phyloP scores from a whole-genome alignment of 2,888 invertebrate species.

The Callyntrura sp. region DNA sequence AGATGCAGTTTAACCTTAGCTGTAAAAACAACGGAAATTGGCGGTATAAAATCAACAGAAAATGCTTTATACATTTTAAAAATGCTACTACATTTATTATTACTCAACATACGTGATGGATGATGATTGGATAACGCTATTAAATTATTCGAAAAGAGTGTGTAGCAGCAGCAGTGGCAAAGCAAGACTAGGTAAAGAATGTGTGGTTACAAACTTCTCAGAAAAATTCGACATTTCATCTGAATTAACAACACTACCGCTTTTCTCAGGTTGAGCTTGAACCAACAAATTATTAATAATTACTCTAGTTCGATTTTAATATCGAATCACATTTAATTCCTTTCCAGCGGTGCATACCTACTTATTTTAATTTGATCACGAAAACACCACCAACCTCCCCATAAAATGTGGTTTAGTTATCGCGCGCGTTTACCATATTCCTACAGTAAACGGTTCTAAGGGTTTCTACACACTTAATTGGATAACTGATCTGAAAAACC shows the following conservation, averaged over 20 bases:
- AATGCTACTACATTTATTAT: not conserved
- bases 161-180: too few relatives aligned
- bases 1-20: conserved; percentile 5
- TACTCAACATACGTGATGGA: too few relatives aligned
- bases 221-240: not conserved
- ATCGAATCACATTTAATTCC: not conserved
- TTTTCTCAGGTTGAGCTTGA: conserved; percentile 70
- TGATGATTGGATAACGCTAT: too few relatives aligned
- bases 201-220: conserved; percentile 22
- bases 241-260: conserved; percentile 31
- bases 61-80: not conserved
- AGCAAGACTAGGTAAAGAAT: conserved; percentile 46
- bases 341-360: conserved; percentile 8
- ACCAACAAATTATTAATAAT: conserved; percentile 56
- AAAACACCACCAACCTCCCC: not conserved
- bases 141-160: too few relatives aligned
- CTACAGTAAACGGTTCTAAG: not conserved
- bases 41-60: not conserved
- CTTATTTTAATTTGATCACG: conserved; percentile 16
- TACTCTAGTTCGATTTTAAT: conserved; percentile 49
- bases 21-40: not conserved
- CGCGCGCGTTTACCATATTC: not conserved
- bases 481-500: conserved; percentile 9
- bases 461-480: conserved; percentile 19
- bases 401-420: too few relatives aligned